Evolutionary conservation across 2,797 vertebrate genomes (phyloP), one percentile per base, ranked within the genome.

Genomic region (Corythornis leucogaster): DNA sequence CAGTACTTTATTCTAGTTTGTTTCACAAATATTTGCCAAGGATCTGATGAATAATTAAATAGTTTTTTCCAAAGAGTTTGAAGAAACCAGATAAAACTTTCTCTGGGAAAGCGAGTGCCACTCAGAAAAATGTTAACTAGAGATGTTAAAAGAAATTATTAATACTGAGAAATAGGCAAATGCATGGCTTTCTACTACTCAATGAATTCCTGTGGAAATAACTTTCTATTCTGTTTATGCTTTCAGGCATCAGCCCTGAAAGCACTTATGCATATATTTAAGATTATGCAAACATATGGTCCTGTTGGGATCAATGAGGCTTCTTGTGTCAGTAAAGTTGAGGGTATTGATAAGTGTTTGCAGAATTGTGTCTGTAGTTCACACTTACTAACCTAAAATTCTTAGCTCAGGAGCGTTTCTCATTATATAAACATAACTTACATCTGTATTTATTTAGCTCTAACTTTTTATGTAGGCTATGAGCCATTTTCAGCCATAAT

Each of bases 361-460:
- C 94, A 95, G 95, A 92, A 96, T 94, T 51, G 9, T 81, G 86
- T 89, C 87, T 96, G 89, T 94, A 95, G 90, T 95, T 96, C 96
- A 95, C 94, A 97, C 93, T 96, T 97, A 93, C 89, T 87, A 96
- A 92, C 93, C 92, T 92, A 97, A 95, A 96, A 95, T 96, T 97
- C 94, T 95, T 96, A 94, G 95, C 94, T 96, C 96, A 95, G 95
- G 95, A 96, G 93, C 92, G 62, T 97, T 97, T 96, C 94, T 94
- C 94, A 96, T 97, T 96, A 96, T 88, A 91, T 95, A 97, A 97
- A 96, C 67, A 95, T 85, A 89, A 87, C 83, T 96, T 96, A 96
- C 96, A 97, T 97, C 96, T 97, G 96, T 96, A 97, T 97, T 97
- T 97, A 95, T 97, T 97, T 97, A 96, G 93, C 90, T 96, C 92